Base-by-base conservation (phyloP, 2,888 invertebrate genomes). In the Drosophila incognita region DNA sequence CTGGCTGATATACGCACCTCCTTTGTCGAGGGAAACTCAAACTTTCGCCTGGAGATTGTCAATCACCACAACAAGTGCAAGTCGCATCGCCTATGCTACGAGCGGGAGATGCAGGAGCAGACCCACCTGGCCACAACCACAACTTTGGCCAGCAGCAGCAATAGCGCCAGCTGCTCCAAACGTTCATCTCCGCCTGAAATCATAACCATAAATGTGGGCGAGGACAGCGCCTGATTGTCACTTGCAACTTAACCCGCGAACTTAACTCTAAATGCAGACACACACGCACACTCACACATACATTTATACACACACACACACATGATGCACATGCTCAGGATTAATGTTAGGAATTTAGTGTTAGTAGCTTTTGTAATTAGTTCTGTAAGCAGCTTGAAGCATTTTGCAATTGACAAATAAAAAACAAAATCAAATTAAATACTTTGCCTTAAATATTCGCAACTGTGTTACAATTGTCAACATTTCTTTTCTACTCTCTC, bases 51-150 rank as follows among this genome's bases (percentile, higher is more conserved):
- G 73, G 96, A 96, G 93, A 96, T 96, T 85, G 95, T 96, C 54
- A 96, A 96, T 92, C 96, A 96, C 92, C 96, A 96, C 90, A 95
- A 96, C 91, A 96, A 96, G 91, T 96, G 96, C 92, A 96, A 96
- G 92, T 96, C 96, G 38, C 96, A 96, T 92, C 94, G 95, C 82
- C 92, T 96, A 85, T 96, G 96, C 91, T 93, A 92, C 54, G 94
- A 94, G 69, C 92, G 94, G 4, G 94, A 95, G 69, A 53, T 92
- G 83, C 89, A 91, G 42, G 91, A 93, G 64, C 77, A 82, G 35
- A 18, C 51, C 21, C 54, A 46, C 60, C 6, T 38, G 29, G 46
- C 70, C 49, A 64, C 61, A 18, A 67, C 10, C 58, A 48, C 66
- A 38, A 21, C 40, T 42, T 7, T 46, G 24, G 24, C 46, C 59